Evolutionary conservation across 37 sponge, comb jelly and placozoan species (phyloP), one percentile per base, ranked within the genome.

Genomic region (Geodia barretti): DNA sequence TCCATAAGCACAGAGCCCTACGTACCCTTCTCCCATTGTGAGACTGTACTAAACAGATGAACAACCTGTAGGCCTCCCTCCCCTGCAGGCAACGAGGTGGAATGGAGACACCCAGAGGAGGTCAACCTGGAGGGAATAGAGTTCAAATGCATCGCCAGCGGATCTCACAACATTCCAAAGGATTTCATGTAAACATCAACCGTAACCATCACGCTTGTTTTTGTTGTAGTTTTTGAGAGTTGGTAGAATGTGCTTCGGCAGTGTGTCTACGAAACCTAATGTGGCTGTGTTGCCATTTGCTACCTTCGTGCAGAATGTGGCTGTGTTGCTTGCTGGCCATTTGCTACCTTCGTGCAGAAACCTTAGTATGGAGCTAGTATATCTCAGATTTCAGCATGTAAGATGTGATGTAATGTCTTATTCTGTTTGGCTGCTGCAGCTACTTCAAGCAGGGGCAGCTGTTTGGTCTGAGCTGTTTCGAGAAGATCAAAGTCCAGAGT

Each of bases 121-220:
- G 77, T 90, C 38, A 59, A 86, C 34, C 67, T 97, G 73, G 89
- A 90, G 7, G 97, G 92, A 11, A 71, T 99, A 3, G 99, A 99
- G 82, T 95, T 99, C 77, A 99, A 96, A 77, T 90, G 97, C 11
- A 83, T 99, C 76, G 95, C 97, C 31, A 99, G 99, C 73, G 99
- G 99, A 25, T 70, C 89, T 7, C 99, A 99, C 81, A 94, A 72
- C 34, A 74, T 99, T 24, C 34, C 64, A 25, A 81, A 84, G 64
- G 99, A 99, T 62, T 91, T 93, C 62, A 85, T 98, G 92, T 97
- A 37, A 89, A 58, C 60, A 58, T 58, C 17, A 20, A 20, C 11
- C 19, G 60, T 19, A 20, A 58, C 60, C 60, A 20, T 58, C 60
- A 19, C 19, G 65, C 20, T 28, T 25, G 20, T 64, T 28, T 64